Base-by-base conservation (phyloP, 2,113 vertebrate species). In the Piaya cayana region DNA sequence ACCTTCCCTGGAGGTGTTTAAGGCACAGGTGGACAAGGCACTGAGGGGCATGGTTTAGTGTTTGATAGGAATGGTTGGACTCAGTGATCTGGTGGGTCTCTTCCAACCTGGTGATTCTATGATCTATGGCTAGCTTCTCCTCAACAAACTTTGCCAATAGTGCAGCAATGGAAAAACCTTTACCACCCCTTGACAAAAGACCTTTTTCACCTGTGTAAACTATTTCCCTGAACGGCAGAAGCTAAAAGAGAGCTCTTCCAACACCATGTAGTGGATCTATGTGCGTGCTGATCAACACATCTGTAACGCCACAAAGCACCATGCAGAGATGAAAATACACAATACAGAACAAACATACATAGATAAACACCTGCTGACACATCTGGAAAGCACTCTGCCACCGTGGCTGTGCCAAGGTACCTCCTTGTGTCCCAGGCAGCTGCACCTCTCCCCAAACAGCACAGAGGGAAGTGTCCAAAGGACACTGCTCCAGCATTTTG, bases 261-360 rank as follows among this genome's bases (percentile, higher is more conserved):
- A 22, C 0, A 3, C 27, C 1, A 2, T 29, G 8, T 14, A 1
- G 9, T 53, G 69, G 18, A 12, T 34, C 32, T 23, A 8, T 13
- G 37, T 16, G 60, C n/a, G n/a, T n/a, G 23, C 56, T 16, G 20
- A 36, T 14, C 39, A 8, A 9, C 47, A 29, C 27, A 29, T 29
- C 53, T 42, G 14, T 37, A 34, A 49, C 34, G 8, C 26, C 27
- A 17, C 1, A 18, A 43, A 62, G 67, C 42, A 15, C 80, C 8
- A 11, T 9, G 5, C 17, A 22, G 63, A 37, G 49, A 11, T 25
- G 55, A 42, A 49, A 88, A 50, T 32, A 30, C 21, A 1, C 2
- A 32, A 30, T 15, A 50, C 21, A 16, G 47, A 58, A 36, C 36
- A 62, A 64, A 53, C 4, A 81, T 8, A 37, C 27, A 12, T 5